Percentiles rank a stretch among this genome's conserved stretches.
Conservation (phyloP, 2,888 invertebrate genomes). For the Cepaea hortensis region DNA sequence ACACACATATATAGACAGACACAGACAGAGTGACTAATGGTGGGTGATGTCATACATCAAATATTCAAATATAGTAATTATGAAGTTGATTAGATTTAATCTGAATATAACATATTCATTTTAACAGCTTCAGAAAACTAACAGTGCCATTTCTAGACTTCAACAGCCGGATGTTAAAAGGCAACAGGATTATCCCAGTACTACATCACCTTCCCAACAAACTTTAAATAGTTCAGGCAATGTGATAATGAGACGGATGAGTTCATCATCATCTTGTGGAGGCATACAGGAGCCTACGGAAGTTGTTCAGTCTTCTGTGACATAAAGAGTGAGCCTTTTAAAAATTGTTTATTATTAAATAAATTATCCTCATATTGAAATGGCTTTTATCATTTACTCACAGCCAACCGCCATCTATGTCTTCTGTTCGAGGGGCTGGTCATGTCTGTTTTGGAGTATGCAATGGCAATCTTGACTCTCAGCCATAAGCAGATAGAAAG, state of each 20-base stretch:
- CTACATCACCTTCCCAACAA: slow-evolving; percentile 4
- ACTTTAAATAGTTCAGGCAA: slow-evolving; percentile 16
- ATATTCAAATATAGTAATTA: too few relatives aligned
- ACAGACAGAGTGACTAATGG: too few relatives aligned
- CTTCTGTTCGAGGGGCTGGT: too few relatives aligned
- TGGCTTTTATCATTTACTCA: too few relatives aligned
- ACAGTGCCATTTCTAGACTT: slow-evolving; percentile 24
- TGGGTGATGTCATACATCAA: too few relatives aligned
- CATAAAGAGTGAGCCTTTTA: not conserved
- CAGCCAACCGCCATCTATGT: too few relatives aligned
- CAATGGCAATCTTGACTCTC: too few relatives aligned
- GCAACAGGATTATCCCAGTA: slow-evolving; percentile 25
- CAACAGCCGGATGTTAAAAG: slow-evolving; percentile 30
- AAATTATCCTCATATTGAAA: too few relatives aligned
- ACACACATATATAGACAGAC: too few relatives aligned
- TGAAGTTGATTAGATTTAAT: not conserved
- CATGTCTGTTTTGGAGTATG: too few relatives aligned
- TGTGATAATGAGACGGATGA: not conserved
- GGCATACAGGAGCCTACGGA: not conserved
- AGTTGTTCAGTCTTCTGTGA: not conserved
- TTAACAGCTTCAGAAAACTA: slow-evolving; percentile 25
- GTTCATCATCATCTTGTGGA: slow-evolving; percentile 23
- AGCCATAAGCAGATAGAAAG: too few relatives aligned
- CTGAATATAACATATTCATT: not conserved
- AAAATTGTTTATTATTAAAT: too few relatives aligned